Evolutionary conservation across 2,113 vertebrate genomes (phyloP).

Genomic region (Gymnarchus niloticus): DNA sequence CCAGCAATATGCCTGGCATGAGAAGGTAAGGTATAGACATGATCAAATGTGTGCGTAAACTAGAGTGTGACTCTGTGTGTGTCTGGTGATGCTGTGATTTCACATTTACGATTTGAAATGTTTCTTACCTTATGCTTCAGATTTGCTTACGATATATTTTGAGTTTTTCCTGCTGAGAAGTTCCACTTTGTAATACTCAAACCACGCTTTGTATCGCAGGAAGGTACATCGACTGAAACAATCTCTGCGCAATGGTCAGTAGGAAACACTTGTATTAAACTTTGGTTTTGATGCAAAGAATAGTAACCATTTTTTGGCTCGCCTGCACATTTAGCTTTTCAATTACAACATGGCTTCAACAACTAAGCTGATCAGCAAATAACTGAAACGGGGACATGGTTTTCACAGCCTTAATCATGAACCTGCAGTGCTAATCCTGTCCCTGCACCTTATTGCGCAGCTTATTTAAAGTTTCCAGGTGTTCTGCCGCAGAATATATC

Average conservation of each 20-base stretch:
- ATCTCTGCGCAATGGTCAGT: background rate
- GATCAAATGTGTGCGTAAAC: background rate
- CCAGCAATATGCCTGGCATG: background rate
- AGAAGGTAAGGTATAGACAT: background rate
- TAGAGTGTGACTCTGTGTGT: background rate
- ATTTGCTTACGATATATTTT: too few relatives aligned
- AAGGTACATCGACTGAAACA: background rate
- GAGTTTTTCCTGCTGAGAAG: background rate
- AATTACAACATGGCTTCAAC: background rate
- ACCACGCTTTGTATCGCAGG: background rate
- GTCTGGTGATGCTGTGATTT: background rate
- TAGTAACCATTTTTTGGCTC: background rate
- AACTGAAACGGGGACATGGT: too few relatives aligned
- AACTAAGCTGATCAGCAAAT: background rate
- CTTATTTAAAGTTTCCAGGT: background rate
- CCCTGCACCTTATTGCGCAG: background rate
- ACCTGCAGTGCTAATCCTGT: background rate
- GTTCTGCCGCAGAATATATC: background rate
- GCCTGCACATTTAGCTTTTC: background rate
- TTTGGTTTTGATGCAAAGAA: background rate
- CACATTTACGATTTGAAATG: too few relatives aligned
- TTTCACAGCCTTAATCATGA: background rate
- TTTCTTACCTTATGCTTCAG: background rate
- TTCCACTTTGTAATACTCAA: background rate
- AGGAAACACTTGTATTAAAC: background rate